These are phyloP conservation scores for Cottus gobio DNA, from an alignment of 2,113 vertebrate genomes.

Conservation along the genomic window DNA sequence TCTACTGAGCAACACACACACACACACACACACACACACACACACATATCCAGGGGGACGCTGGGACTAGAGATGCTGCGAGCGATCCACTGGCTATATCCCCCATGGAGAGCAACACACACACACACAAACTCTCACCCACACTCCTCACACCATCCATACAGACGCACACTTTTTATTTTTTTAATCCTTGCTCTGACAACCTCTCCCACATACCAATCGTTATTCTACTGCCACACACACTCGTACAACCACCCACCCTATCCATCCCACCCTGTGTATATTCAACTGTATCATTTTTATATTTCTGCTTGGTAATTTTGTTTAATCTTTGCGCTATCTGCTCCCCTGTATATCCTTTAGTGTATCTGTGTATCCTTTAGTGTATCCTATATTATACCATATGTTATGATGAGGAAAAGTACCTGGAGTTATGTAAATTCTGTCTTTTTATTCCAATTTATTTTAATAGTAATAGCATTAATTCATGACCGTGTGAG, in stretches of 20 bases:
- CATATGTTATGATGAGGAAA: neutral
- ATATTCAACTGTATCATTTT: slow-evolving; percentile 38
- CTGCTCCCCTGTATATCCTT: slow-evolving; percentile 14
- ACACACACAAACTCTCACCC: slow-evolving; percentile 24
- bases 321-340: slow-evolving; percentile 21
- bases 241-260: slow-evolving; percentile 37
- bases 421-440: slow-evolving; percentile 12
- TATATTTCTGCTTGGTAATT: slow-evolving; percentile 44
- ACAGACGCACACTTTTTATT: slow-evolving; percentile 30
- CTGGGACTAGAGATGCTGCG: slow-evolving; percentile 75
- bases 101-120: slow-evolving; percentile 59
- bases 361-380: no score
- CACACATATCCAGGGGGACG: slow-evolving; percentile 56
- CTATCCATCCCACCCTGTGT: slow-evolving; percentile 22
- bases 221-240: slow-evolving; percentile 47
- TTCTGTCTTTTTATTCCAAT: slow-evolving; percentile 35
- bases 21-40: slow-evolving; percentile 40
- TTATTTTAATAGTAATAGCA: slow-evolving; percentile 9
- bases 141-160: slow-evolving; percentile 46
- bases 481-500: neutral
- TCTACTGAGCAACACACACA: slow-evolving; percentile 59
- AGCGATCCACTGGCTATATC: slow-evolving; percentile 78
- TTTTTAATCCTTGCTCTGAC: slow-evolving; percentile 50
- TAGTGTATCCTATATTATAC: slow-evolving; percentile 26
- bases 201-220: slow-evolving; percentile 57